Base-by-base conservation (phyloP, 1,140 invertebrate species). In the Ceratosolen fusciceps region DNA sequence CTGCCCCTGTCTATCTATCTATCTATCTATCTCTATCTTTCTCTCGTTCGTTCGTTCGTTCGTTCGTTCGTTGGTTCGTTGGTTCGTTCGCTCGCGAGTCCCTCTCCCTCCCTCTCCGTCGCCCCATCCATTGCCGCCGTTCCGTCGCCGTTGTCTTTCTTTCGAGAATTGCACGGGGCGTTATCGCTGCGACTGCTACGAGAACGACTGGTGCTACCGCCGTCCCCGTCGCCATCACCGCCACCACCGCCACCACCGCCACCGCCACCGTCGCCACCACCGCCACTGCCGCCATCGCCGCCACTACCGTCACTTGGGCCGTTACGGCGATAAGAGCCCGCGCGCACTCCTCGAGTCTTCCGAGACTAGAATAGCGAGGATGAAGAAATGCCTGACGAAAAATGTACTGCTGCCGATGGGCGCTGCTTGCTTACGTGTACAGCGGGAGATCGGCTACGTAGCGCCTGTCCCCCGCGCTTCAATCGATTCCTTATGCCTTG, bases 361-460 rank as follows among this genome's bases (percentile, higher is more conserved):
- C 16, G 26, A 75, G 74, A 67, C 34, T 75, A 49, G 54, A 65
- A 49, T 65, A 75, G 58, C 58, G 60, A 14, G 16, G 58, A 47
- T 74, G 73, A 74, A 74, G 74, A 75, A 75, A 75, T 75, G 43
- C 67, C 58, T 75, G 74, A 75, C 74, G 60, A 75, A 75, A 75
- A 75, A 75, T 62, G 37, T 26, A n/a, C n/a, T n/a, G n/a, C n/a
- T 73, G 4, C n/a, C 10, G 37, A 58, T 58, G 71, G 52, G 54
- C 52, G 19, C 34, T 39, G 65, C 67, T 21, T 39, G 65, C 67
- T 49, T 24, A 43, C 67, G 67, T 60, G 58, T 31, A 31, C 58
- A 60, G 29, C 31, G 26, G 29, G 68, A 16, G 14, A 52, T 26
- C 31, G 49, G 2, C 26, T n/a, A n/a, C n/a, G n/a, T n/a, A n/a